Percentiles rank a stretch among this genome's conserved stretches.
Evolutionary conservation across 2,797 vertebrate species (phyloP).

Genomic region (Periophthalmus magnuspinnatus): DNA sequence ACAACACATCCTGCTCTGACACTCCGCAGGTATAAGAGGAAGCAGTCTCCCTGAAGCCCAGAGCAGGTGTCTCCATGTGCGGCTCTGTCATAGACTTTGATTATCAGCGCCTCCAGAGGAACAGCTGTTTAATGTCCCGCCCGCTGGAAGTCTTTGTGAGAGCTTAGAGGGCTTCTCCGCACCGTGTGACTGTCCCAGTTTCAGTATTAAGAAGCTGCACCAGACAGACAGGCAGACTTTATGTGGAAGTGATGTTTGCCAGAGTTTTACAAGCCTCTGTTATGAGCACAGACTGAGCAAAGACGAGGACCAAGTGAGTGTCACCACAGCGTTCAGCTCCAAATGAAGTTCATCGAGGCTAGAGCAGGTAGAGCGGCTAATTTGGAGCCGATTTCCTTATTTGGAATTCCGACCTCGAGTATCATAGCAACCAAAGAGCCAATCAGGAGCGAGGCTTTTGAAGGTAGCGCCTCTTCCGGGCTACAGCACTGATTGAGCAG

Average conservation of each 20-base stretch:
- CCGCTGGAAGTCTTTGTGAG: slow-evolving; percentile 15
- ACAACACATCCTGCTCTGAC: slow-evolving; percentile 7
- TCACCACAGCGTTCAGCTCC: too few relatives aligned
- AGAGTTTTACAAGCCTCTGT: background rate
- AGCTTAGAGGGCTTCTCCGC: slow-evolving; percentile 18
- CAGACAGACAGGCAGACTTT: background rate
- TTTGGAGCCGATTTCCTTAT: too few relatives aligned
- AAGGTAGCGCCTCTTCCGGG: too few relatives aligned
- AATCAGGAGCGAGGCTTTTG: too few relatives aligned
- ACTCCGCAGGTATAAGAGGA: slow-evolving; percentile 4
- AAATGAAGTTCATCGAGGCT: too few relatives aligned
- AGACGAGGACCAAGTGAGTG: too few relatives aligned
- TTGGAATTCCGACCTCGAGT: too few relatives aligned
- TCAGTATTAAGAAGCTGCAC: slow-evolving; percentile 6
- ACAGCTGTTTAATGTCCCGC: slow-evolving; percentile 9
- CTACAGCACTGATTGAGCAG: too few relatives aligned
- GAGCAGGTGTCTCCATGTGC: slow-evolving; percentile 6
- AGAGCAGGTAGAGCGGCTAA: too few relatives aligned
- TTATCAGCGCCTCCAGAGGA: slow-evolving; percentile 22
- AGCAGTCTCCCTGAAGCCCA: slow-evolving; percentile 18
- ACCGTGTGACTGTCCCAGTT: slow-evolving; percentile 28
- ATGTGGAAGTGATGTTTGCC: background rate
- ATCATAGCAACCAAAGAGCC: too few relatives aligned
- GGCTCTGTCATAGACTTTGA: slow-evolving; percentile 17
- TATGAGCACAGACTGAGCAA: too few relatives aligned